Percentiles rank a stretch among this genome's conserved stretches.
phyloP scores from a whole-genome alignment of 2,113 vertebrate genomes.

The Xiphias gladius region DNA sequence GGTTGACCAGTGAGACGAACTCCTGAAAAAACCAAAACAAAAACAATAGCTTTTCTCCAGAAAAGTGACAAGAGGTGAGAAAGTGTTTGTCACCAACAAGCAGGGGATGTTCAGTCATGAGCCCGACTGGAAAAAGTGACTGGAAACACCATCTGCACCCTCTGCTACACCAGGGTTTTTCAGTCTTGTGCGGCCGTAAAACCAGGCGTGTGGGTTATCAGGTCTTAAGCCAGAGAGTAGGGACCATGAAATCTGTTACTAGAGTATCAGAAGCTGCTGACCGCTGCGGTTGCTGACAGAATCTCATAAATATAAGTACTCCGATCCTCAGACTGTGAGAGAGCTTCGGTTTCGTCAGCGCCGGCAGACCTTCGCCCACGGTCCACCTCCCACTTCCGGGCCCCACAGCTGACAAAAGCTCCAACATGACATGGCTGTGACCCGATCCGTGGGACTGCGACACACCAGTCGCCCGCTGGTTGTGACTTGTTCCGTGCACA shows the following conservation, averaged over 20 bases:
- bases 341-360: conserved; percentile 42
- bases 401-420: conserved; percentile 53
- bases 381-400: conserved; percentile 70
- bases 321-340: conserved; percentile 14
- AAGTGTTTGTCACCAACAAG: conserved; percentile 22
- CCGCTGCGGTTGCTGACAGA: background rate
- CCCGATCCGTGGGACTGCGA: conserved; percentile 29
- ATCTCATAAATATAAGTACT: conserved; percentile 35
- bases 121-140: conserved; percentile 37
- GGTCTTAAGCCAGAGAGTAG: background rate
- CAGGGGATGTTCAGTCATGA: conserved; percentile 46
- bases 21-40: conserved; percentile 19
- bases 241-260: background rate
- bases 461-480: conserved; percentile 22
- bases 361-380: conserved; percentile 59
- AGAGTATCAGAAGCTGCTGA: conserved; percentile 30
- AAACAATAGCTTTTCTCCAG: background rate
- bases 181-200: background rate
- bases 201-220: conserved; percentile 2
- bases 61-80: conserved; percentile 49
- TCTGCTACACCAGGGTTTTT: background rate
- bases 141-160: conserved; percentile 29
- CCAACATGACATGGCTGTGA: conserved; percentile 58
- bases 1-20: background rate
- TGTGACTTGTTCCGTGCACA: background rate